phyloP scores from a whole-genome alignment of 2,888 invertebrate species.

The Drosophila colorata region DNA sequence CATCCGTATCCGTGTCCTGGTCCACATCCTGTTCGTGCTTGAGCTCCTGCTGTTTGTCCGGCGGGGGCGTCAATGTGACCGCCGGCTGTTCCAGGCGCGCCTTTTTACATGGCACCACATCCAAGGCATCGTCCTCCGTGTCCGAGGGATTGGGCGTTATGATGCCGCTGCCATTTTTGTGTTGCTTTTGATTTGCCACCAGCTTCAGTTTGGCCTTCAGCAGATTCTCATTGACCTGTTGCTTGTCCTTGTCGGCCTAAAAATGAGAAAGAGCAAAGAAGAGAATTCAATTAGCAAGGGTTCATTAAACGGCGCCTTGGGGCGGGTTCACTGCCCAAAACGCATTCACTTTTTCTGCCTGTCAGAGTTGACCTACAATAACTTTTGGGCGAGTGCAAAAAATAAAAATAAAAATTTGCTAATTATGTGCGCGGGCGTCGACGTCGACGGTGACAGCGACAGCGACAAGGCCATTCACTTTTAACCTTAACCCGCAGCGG shows the following conservation, averaged over 20 bases:
- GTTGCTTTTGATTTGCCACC: constrained; percentile 64
- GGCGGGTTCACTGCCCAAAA: constrained; percentile 43
- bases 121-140: constrained; percentile 90
- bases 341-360: constrained; percentile 47
- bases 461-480: constrained; percentile 66
- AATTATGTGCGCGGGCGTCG: constrained; percentile 59
- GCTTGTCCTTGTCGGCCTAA: constrained; percentile 68
- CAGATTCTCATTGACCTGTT: constrained; percentile 76
- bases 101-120: constrained; percentile 85
- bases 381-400: constrained; percentile 47
- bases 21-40: constrained; percentile 71
- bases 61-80: constrained; percentile 81
- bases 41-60: constrained; percentile 85
- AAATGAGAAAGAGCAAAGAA: constrained; percentile 4
- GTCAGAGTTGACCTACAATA: constrained; percentile 66
- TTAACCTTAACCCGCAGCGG: constrained; percentile 66
- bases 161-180: constrained; percentile 72
- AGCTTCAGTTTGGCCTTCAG: constrained; percentile 79
- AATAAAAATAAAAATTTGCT: constrained; percentile 37
- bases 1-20: constrained; percentile 17
- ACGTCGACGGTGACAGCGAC: constrained; percentile 1
- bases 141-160: constrained; percentile 95
- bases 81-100: constrained; percentile 78
- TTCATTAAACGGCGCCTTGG: constrained; percentile 37
- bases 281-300: constrained; percentile 32